Conservation (phyloP, 2,888 invertebrate species). For the Torymus auratus region DNA sequence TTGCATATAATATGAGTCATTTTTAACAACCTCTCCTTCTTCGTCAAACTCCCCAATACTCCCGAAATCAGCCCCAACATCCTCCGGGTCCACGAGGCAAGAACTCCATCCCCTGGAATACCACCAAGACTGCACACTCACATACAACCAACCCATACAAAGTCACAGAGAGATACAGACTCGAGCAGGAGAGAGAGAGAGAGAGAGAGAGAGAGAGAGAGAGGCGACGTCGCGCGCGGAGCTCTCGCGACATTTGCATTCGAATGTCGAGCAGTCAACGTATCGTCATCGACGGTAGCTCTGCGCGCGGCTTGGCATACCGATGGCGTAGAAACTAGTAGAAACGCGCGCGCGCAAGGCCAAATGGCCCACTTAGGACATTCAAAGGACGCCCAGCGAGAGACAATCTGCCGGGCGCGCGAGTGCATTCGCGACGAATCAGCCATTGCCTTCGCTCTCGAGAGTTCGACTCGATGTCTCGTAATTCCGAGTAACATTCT, state of each 20-base stretch:
- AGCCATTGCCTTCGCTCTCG: background rate
- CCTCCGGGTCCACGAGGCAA: too few relatives aligned
- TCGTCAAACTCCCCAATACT: too few relatives aligned
- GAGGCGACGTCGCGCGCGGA: background rate
- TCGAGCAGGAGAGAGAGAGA: too few relatives aligned
- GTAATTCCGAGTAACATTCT: background rate
- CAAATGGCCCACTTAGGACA: constrained; percentile 45
- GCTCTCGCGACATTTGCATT: constrained; percentile 30
- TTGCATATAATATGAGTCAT: too few relatives aligned
- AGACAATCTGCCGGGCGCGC: constrained; percentile 18
- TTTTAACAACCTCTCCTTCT: too few relatives aligned
- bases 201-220: too few relatives aligned
- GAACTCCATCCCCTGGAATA: too few relatives aligned
- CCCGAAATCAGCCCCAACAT: too few relatives aligned
- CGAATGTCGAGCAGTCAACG: constrained; percentile 30
- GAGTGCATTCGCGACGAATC: constrained; percentile 25
- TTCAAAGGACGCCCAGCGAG: constrained; percentile 30
- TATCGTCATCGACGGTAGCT: background rate
- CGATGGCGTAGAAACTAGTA: background rate
- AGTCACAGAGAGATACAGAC: too few relatives aligned
- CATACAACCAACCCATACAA: too few relatives aligned
- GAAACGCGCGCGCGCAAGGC: background rate
- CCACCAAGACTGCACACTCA: too few relatives aligned
- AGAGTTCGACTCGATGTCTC: background rate
- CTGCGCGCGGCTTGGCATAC: background rate